Conservation (phyloP, 2,113 vertebrate species). For the Chelonoidis abingdonii region DNA sequence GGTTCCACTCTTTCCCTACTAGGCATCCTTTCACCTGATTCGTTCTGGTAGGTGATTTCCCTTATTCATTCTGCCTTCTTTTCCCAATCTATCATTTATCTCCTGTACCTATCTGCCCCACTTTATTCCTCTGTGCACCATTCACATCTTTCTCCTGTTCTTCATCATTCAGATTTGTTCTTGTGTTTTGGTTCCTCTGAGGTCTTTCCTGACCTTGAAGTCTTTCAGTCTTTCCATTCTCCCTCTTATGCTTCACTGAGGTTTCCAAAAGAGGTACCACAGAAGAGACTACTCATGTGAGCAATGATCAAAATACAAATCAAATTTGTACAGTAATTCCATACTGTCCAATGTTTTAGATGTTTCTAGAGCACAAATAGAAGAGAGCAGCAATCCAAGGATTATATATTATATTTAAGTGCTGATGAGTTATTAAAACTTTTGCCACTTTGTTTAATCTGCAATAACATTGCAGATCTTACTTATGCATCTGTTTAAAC, state of each 20-base stretch:
- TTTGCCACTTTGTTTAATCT: not conserved
- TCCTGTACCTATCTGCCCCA: slow-evolving; percentile 45
- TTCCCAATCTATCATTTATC: slow-evolving; percentile 42
- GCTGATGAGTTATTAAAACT: not conserved
- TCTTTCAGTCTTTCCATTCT: not conserved
- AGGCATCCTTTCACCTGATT: slow-evolving; percentile 37
- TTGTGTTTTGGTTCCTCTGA: not conserved
- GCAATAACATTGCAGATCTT: not conserved
- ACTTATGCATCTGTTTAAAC: slow-evolving; percentile 9
- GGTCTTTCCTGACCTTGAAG: slow-evolving; percentile 47
- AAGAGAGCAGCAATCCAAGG: not conserved
- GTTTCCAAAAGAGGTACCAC: not conserved
- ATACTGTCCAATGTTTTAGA: not conserved
- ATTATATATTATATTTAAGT: not conserved
- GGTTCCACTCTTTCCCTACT: slow-evolving; percentile 26
- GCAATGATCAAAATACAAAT: not conserved
- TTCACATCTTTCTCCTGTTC: slow-evolving; percentile 60
- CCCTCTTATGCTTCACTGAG: not conserved
- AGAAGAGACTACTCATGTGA: not conserved
- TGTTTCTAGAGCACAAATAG: not conserved
- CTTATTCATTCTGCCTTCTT: slow-evolving; percentile 11
- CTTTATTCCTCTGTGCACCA: slow-evolving; percentile 38
- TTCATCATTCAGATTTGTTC: slow-evolving; percentile 44
- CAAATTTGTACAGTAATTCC: not conserved
- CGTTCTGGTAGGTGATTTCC: slow-evolving; percentile 29